Evolutionary conservation across 2,113 vertebrate species (phyloP), one percentile per base, ranked within the genome.

Genomic region (Numida meleagris): DNA sequence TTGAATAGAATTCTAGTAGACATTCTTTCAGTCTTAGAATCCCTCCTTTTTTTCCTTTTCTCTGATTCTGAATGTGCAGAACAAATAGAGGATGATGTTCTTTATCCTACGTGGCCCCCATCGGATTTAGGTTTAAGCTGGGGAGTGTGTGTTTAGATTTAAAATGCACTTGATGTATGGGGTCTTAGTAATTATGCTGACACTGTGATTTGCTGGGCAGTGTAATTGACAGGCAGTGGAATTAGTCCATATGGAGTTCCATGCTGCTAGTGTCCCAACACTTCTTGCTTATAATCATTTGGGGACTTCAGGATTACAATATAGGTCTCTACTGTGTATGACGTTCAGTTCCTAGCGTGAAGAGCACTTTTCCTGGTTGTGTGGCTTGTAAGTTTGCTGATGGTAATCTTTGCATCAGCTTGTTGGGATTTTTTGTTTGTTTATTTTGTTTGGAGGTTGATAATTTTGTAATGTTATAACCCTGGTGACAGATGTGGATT

Each of bases 81-180:
- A 31, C 65, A 43, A 7, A 24, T 19, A 19, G 23, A 3, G 7
- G 86, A 50, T 55, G 68, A 4, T 43, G 80, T 61, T 88, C 58
- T 36, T 46, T 7, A 3, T 76, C 66, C 62, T 33, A 4, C 3
- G 0, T 89, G 42, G 34, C 50, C 29, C 0, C 14, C 34, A 14
- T 12, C 11, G 5, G 19, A 3, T 43, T 91, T 76, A 73, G n/a
- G 27, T 43, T 63, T 77, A 18, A 24, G 25, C 45, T 15, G 33
- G 29, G 46, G 40, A 58, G 34, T 2, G 10, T 33, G 9, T 63
- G 63, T 66, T 86, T n/a, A 12, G 34, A 2, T 16, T 33, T 46
- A 4, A 57, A 29, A 48, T 12, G 50, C 25, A 1, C 42, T 55
- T 11, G 65, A 31, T 59, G 55, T 34, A 0, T 0, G 33, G 61